Base-by-base conservation (phyloP, 2,888 invertebrate genomes). In the Ectemnius lituratus region DNA sequence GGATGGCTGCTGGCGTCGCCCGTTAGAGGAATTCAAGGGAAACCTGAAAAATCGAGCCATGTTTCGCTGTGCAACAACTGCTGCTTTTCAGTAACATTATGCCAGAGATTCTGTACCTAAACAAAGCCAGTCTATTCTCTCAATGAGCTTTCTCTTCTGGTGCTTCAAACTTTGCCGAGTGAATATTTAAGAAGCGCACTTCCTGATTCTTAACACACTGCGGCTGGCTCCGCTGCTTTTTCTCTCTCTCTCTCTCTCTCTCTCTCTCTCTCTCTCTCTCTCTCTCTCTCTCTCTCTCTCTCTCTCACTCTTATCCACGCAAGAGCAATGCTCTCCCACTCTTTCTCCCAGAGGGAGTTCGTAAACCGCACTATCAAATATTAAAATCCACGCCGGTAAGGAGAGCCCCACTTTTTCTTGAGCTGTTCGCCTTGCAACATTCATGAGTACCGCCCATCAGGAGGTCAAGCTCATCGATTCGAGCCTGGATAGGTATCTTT, bases 321-420 rank as follows among this genome's bases (percentile, higher is more conserved):
- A 23, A 23, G 23, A 23, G 2, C 23, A 23, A 3, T 23, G 23
- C 23, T 23, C 23, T 23, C 23, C 23, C 23, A 2, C 23, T 23
- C 23, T 23, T 23, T 23, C 23, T 23, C 23, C 0, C 23, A 2
- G 47, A 27, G 13, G 28, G 65, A 61, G 28, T 63, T 14, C 56
- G 71, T 72, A 66, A 71, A 71, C 73, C 66, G 65, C 45, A 11
- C 60, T 66, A 85, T 84, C 77, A 84, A 84, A 84, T 85, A 84
- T 84, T 84, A 83, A 84, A 83, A 84, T 84, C 81, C 73, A 77
- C 58, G 64, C 79, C 16, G n/a, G 77, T 77, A 66, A 72, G 75
- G 75, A 73, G 75, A 60, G 71, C 47, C 52, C 67, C 52, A n/a
- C 57, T 73, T 80, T 84, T 78, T 79, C 75, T 67, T 68, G 52